These are phyloP conservation scores for Pseudomugil tenellus DNA, from an alignment of 2,797 vertebrate genomes.

Conservation along the genomic window DNA sequence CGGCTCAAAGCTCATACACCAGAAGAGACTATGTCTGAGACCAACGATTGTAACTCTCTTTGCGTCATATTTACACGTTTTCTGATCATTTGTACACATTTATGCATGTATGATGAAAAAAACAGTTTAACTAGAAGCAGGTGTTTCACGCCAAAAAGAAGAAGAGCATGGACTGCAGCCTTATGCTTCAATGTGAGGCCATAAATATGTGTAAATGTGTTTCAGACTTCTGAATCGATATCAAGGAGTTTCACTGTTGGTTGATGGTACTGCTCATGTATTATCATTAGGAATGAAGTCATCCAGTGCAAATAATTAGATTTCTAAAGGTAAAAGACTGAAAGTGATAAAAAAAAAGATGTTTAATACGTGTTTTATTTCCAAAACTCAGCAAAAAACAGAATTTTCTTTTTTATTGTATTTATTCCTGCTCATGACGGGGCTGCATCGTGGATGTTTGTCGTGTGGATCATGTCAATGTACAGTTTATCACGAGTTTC, in stretches of 20 bases:
- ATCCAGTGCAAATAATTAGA: neutral
- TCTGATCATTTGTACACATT: slow-evolving; percentile 20
- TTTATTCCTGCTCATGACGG: slow-evolving; percentile 34
- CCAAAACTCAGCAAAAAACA: slow-evolving; percentile 14
- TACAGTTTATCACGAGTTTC: neutral
- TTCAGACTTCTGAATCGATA: slow-evolving; percentile 19
- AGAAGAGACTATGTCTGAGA: slow-evolving; percentile 92
- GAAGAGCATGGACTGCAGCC: neutral
- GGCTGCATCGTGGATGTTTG: slow-evolving; percentile 1
- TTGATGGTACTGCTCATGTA: slow-evolving; percentile 49
- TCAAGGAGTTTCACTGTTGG: slow-evolving; percentile 7
- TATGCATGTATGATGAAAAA: slow-evolving; percentile 3
- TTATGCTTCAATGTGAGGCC: slow-evolving; percentile 1
- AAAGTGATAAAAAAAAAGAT: slow-evolving; percentile 1
- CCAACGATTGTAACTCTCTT: neutral
- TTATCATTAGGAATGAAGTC: slow-evolving; percentile 8
- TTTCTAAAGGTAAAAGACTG: neutral
- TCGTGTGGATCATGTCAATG: slow-evolving; percentile 20
- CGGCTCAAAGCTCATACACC: slow-evolving; percentile 86
- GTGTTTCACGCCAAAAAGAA: neutral
- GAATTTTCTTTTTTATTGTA: slow-evolving; percentile 15
- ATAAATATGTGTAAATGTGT: slow-evolving; percentile 15
- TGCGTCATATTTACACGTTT: neutral
- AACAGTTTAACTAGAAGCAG: neutral
- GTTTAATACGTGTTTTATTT: neutral